These are phyloP conservation scores for Microchirus variegatus DNA, from an alignment of 2,797 vertebrate genomes.

Conservation along the genomic window DNA sequence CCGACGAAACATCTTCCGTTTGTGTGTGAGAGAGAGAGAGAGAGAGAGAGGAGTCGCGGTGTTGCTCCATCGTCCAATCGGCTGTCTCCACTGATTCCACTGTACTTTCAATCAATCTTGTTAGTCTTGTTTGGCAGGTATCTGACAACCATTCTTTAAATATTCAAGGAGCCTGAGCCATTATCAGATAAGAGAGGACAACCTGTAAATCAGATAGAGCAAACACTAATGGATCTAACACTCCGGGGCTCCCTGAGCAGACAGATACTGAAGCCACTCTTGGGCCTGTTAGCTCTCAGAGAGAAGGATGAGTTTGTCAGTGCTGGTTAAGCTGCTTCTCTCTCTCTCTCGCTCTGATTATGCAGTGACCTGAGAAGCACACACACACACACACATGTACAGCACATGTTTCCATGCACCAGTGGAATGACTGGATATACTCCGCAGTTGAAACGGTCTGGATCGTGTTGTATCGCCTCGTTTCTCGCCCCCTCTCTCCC, in stretches of 20 bases:
- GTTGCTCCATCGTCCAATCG: conserved; percentile 11
- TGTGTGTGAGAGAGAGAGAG: conserved; percentile 1
- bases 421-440: conserved; percentile 59
- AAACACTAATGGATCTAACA: conserved; percentile 71
- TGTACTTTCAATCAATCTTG: conserved; percentile 60
- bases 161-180: conserved; percentile 72
- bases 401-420: conserved; percentile 77
- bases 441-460: conserved; percentile 48
- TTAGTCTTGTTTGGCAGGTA: conserved; percentile 68
- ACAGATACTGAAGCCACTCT: conserved; percentile 51
- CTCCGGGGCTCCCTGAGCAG: conserved; percentile 51
- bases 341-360: conserved; percentile 53
- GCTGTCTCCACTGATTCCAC: conserved; percentile 32
- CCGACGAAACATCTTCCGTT: background rate
- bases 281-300: conserved; percentile 36
- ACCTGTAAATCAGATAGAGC: conserved; percentile 76
- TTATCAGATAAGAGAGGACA: conserved; percentile 72
- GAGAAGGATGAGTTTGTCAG: conserved; percentile 37
- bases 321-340: conserved; percentile 12
- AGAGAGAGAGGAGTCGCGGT: background rate
- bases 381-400: conserved; percentile 72
- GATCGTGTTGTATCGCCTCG: conserved; percentile 48
- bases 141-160: conserved; percentile 76
- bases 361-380: conserved; percentile 62
- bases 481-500: conserved; percentile 1